phyloP scores from a whole-genome alignment of 2,113 vertebrate genomes.

The Silurus meridionalis region DNA sequence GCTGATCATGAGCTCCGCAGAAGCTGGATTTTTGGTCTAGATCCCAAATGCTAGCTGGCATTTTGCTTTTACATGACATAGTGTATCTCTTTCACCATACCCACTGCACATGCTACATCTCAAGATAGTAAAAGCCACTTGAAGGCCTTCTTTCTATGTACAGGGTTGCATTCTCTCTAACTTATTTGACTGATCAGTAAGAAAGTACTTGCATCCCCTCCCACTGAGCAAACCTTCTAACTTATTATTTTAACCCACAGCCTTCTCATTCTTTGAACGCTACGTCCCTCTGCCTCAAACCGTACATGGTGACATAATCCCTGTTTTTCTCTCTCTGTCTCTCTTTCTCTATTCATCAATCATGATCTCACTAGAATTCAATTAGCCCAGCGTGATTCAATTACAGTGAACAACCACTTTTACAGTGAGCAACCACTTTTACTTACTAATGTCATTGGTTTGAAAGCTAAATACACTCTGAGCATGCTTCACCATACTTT shows the following conservation, averaged over 20 bases:
- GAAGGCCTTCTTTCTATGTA: not conserved
- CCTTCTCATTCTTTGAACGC: not conserved
- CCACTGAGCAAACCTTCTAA: not conserved
- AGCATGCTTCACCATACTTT: not conserved
- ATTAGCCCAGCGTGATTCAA: not conserved
- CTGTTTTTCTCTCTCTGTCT: not conserved
- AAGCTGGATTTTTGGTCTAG: not conserved
- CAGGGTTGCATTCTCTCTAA: not conserved
- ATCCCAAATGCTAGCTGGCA: not conserved
- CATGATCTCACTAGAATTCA: not conserved
- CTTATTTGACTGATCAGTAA: not conserved
- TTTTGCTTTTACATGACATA: not conserved
- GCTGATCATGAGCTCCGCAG: not conserved
- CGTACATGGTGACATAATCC: not conserved
- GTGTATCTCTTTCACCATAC: not conserved
- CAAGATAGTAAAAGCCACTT: not conserved
- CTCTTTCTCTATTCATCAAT: not conserved
- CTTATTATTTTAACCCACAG: not conserved
- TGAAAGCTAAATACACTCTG: not conserved
- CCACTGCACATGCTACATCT: not conserved
- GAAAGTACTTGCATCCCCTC: not conserved
- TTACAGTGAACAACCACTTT: not conserved
- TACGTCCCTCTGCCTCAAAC: not conserved
- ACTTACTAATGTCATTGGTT: not conserved
- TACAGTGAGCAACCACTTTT: no score